phyloP scores from a whole-genome alignment of 2,888 invertebrate species.

The Dione vanillae region DNA sequence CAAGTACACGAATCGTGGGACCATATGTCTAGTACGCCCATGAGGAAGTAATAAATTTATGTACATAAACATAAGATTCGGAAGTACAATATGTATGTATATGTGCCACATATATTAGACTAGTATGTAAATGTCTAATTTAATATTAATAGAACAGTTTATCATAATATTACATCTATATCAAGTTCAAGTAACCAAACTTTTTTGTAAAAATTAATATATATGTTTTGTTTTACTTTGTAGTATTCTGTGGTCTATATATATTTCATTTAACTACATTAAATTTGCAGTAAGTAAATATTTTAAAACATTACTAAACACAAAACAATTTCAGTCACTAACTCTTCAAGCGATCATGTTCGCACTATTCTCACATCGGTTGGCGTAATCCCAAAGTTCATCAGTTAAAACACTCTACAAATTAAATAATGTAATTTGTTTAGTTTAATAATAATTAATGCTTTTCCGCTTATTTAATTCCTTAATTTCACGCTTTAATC shows the following conservation, averaged over 20 bases:
- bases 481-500: constrained; percentile 54
- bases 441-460: constrained; percentile 27
- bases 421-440: constrained; percentile 26
- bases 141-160: too few relatives aligned
- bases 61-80: constrained; percentile 6
- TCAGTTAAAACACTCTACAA: constrained; percentile 5
- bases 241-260: too few relatives aligned
- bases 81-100: background rate
- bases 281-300: too few relatives aligned
- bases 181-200: too few relatives aligned
- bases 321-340: background rate
- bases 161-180: too few relatives aligned
- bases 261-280: too few relatives aligned
- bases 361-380: background rate
- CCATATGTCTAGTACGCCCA: constrained; percentile 21
- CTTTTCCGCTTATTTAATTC: constrained; percentile 22
- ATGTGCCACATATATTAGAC: too few relatives aligned
- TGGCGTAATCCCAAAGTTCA: background rate
- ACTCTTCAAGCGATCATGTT: background rate
- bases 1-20: constrained; percentile 14
- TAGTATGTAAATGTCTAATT: too few relatives aligned
- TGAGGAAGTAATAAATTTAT: constrained; percentile 1
- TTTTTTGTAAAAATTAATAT: too few relatives aligned
- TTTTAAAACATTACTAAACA: too few relatives aligned
- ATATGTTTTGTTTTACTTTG: too few relatives aligned